Evolutionary conservation across 2,797 vertebrate genomes (phyloP).

Genomic region (Sebastes minor): DNA sequence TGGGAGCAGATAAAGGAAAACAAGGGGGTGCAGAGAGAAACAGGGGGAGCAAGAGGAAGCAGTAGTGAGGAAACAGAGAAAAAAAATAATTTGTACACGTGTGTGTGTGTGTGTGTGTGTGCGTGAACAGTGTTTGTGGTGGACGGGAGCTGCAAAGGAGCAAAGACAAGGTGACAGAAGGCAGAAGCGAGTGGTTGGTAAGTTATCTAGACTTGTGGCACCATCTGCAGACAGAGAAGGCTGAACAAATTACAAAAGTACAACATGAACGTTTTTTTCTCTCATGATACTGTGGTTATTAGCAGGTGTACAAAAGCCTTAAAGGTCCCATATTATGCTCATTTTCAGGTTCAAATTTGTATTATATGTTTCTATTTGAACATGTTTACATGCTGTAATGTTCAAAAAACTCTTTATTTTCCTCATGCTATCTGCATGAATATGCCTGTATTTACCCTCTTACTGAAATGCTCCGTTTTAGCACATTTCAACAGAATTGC

Average conservation of each 20-base stretch:
- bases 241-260: slow-evolving; percentile 10
- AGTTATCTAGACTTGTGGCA: slow-evolving; percentile 7
- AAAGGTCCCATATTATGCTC: neutral
- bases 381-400: neutral
- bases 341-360: neutral
- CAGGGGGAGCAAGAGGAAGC: neutral
- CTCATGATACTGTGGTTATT: neutral
- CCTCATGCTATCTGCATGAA: neutral
- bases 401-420: neutral
- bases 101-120: neutral
- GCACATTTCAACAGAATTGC: neutral
- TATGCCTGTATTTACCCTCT: neutral
- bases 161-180: slow-evolving; percentile 33
- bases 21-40: neutral
- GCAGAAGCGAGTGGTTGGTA: neutral
- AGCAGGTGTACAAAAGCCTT: neutral
- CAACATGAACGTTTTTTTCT: neutral
- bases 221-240: slow-evolving; percentile 24
- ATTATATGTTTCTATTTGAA: neutral
- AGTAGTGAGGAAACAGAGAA: neutral
- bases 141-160: neutral
- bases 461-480: neutral
- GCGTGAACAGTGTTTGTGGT: neutral
- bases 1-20: slow-evolving; percentile 55
- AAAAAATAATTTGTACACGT: slow-evolving; percentile 2